Evolutionary conservation across 2,113 vertebrate species (phyloP).

Genomic region (Scalopus aquaticus): DNA sequence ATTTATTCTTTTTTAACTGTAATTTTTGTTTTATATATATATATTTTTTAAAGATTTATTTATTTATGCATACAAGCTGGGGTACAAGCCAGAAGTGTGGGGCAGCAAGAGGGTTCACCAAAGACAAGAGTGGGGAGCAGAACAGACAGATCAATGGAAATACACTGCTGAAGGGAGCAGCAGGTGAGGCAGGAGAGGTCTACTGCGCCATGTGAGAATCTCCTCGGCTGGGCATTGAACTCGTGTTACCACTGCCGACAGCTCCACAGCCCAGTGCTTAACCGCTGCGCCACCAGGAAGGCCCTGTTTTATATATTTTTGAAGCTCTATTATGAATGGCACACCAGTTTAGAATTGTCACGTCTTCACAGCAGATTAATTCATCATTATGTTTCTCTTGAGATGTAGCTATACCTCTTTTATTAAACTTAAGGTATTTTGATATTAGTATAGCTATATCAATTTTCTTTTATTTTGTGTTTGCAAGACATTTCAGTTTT

Average conservation of each 20-base stretch:
- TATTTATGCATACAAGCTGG: too few species aligned
- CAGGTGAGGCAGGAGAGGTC: too few species aligned
- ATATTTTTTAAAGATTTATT: too few species aligned
- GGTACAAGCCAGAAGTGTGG: too few species aligned
- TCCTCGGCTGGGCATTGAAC: too few species aligned
- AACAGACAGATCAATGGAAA: too few species aligned
- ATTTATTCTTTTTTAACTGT: neutral
- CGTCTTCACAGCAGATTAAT: neutral
- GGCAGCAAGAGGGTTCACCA: too few species aligned
- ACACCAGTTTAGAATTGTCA: neutral
- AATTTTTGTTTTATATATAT: neutral
- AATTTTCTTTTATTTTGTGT: neutral
- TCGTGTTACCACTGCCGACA: too few species aligned
- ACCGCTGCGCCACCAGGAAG: neutral
- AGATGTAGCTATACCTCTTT: neutral
- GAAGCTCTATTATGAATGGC: neutral
- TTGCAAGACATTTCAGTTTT: constrained; percentile 46
- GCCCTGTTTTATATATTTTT: constrained; percentile 6
- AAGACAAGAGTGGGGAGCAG: too few species aligned
- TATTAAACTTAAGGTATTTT: neutral
- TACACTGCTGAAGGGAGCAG: too few species aligned
- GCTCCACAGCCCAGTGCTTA: too few species aligned
- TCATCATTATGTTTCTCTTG: neutral
- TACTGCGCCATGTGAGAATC: too few species aligned
- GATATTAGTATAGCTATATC: neutral